Conservation (phyloP, 2,797 vertebrate genomes). For the Phoeniculus purpureus region DNA sequence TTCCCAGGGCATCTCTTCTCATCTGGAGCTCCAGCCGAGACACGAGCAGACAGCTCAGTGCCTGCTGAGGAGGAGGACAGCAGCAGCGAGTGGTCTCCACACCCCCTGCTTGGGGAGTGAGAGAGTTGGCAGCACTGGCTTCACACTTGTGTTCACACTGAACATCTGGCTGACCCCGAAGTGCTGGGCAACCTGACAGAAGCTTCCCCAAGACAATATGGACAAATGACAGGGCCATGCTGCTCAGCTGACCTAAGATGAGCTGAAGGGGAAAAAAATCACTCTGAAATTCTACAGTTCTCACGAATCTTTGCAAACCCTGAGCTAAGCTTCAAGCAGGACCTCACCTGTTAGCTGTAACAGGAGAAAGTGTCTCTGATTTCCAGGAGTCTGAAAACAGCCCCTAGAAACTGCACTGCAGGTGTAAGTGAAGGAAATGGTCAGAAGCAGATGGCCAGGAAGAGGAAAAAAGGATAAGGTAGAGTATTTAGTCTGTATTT, state of each 20-base stretch:
- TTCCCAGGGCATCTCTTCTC: not conserved
- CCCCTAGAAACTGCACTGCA: not conserved
- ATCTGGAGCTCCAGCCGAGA: not conserved
- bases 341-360: not conserved
- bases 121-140: not conserved
- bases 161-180: not conserved
- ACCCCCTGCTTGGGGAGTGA: rapidly evolving
- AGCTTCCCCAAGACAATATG: not conserved
- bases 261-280: not conserved
- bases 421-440: not conserved
- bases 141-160: not conserved
- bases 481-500: not conserved
- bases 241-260: not conserved
- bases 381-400: not conserved
- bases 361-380: not conserved
- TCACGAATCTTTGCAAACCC: not conserved
- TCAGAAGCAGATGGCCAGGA: not conserved
- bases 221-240: not conserved
- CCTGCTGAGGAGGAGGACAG: not conserved
- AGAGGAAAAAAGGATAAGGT: not conserved
- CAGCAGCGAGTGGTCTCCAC: rapidly evolving
- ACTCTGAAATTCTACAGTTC: not conserved
- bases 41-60: rapidly evolving
- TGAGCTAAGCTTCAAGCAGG: not conserved
- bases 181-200: not conserved